A percentile compares a stretch with the other conserved stretches of the same genome.
Evolutionary conservation across 2,797 vertebrate species (phyloP).

Genomic region (Myripristis murdjan): DNA sequence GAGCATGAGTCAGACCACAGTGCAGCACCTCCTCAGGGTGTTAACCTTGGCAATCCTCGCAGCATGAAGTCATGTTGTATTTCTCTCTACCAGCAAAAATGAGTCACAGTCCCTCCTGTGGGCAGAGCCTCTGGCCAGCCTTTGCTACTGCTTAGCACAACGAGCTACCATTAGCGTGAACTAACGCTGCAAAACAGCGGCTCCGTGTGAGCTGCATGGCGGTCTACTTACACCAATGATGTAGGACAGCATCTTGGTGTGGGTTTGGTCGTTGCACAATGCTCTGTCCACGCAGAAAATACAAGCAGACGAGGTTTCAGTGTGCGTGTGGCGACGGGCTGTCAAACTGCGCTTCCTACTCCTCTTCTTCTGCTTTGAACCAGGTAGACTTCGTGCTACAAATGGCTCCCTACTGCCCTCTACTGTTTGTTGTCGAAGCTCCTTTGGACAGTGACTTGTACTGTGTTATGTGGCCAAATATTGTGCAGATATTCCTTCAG

Average conservation of each 20-base stretch:
- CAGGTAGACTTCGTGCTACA: no score
- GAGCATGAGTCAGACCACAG: slow-evolving; percentile 23
- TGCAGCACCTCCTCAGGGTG: slow-evolving; percentile 38
- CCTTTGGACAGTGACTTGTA: no score
- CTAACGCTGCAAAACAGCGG: background rate
- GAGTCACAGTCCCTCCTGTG: slow-evolving; percentile 66
- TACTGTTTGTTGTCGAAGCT: no score
- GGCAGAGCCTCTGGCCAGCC: slow-evolving; percentile 9
- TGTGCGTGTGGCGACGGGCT: background rate
- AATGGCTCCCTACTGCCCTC: no score
- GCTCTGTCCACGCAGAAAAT: background rate
- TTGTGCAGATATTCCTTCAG: no score
- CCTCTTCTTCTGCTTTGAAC: no score
- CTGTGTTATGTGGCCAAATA: no score
- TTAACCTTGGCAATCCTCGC: slow-evolving; percentile 23
- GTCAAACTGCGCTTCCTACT: slow-evolving; percentile 4
- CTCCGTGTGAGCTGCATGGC: background rate
- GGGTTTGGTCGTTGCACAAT: background rate
- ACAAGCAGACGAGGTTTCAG: background rate
- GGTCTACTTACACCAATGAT: slow-evolving; percentile 78
- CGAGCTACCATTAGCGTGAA: background rate
- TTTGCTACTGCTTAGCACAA: background rate
- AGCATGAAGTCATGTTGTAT: background rate
- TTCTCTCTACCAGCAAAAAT: slow-evolving; percentile 50
- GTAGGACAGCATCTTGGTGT: slow-evolving; percentile 80